Evolutionary conservation across 2,888 invertebrate genomes (phyloP).

Genomic region (Amiota minor): DNA sequence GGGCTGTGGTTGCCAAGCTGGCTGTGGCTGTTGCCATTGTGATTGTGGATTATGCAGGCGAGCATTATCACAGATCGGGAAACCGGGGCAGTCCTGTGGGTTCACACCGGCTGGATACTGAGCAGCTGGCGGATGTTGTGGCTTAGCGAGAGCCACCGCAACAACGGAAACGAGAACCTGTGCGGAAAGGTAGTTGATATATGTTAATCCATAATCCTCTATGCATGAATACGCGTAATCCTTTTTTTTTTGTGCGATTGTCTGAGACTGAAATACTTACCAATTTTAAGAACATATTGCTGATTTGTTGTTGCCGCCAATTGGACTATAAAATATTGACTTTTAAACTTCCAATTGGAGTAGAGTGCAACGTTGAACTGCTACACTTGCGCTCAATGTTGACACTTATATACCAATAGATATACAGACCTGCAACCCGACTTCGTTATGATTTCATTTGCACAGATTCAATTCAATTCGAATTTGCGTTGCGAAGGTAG

Average conservation of each 20-base stretch:
- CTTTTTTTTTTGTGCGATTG: constrained; percentile 2
- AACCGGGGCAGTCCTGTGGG: constrained; percentile 75
- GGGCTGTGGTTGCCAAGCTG: constrained; percentile 57
- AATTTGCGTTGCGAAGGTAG: constrained; percentile 46
- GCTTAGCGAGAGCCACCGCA: constrained; percentile 69
- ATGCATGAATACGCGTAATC: constrained; percentile 5
- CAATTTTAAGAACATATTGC: constrained; percentile 72
- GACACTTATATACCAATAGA: constrained; percentile 70
- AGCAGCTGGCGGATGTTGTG: constrained; percentile 72
- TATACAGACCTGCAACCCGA: constrained; percentile 26
- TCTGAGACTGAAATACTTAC: constrained; percentile 61
- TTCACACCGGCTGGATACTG: constrained; percentile 75
- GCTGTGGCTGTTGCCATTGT: constrained; percentile 68
- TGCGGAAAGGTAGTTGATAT: not conserved
- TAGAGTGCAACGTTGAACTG: constrained; percentile 72
- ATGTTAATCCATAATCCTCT: constrained; percentile 6
- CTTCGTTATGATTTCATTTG: constrained; percentile 58
- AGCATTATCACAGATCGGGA: constrained; percentile 75
- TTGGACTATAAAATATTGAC: constrained; percentile 72
- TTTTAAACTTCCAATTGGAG: constrained; percentile 74
- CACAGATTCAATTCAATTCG: constrained; percentile 51
- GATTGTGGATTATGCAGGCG: constrained; percentile 71
- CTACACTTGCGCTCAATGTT: constrained; percentile 57
- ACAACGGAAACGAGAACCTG: constrained; percentile 68
- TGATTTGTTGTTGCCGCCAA: constrained; percentile 57